Conservation (phyloP, 2,888 invertebrate species). For the Zelleria hepariella region DNA sequence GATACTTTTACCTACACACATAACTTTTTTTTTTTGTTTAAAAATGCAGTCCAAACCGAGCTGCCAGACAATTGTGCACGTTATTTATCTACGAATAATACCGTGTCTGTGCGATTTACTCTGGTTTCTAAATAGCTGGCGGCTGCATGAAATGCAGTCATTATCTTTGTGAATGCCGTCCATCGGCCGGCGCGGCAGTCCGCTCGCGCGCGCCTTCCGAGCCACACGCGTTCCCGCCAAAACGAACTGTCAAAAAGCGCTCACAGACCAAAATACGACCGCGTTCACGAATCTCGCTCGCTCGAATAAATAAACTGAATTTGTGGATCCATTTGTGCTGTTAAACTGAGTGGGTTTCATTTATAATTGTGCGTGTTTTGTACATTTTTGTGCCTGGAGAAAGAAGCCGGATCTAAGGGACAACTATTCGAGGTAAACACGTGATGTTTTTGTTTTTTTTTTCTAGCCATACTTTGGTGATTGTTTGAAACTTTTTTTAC, state of each 20-base stretch:
- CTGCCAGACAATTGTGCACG: neutral
- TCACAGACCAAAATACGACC: constrained; percentile 7
- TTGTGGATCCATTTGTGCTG: constrained; percentile 19
- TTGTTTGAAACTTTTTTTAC: neutral
- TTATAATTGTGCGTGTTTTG: constrained; percentile 19
- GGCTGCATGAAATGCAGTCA: constrained; percentile 32
- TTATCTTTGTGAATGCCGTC: constrained; percentile 23
- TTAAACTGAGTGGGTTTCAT: constrained; percentile 14
- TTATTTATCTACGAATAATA: constrained; percentile 40
- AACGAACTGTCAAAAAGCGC: constrained; percentile 17
- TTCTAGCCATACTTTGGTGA: neutral
- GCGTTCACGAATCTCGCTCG: constrained; percentile 2
- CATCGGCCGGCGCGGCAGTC: constrained; percentile 19
- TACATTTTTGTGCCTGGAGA: constrained; percentile 13
- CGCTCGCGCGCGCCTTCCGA: constrained; percentile 31
- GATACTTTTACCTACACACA: neutral
- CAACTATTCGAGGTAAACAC: constrained; percentile 33
- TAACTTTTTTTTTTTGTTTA: neutral
- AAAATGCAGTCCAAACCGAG: neutral
- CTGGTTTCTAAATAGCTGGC: constrained; percentile 57
- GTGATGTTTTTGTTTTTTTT: constrained; percentile 28
- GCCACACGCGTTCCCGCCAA: constrained; percentile 30
- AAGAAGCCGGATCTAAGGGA: constrained; percentile 29
- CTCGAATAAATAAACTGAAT: constrained; percentile 5
- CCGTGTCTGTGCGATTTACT: constrained; percentile 52